Conservation (phyloP, 2,797 vertebrate genomes). For the Centropyge bicolor region DNA sequence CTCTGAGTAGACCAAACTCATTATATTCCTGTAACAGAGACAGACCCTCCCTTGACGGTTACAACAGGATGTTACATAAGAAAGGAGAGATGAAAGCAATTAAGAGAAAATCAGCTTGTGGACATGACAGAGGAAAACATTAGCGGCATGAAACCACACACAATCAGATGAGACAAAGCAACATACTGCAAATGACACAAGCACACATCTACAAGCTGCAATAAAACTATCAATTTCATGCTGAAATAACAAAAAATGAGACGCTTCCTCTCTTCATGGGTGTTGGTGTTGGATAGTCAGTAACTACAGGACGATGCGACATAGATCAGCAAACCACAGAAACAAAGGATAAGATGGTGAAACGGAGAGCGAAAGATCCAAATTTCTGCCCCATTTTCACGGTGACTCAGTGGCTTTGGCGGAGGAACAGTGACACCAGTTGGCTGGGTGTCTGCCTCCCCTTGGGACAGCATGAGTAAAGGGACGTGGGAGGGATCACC, state of each 20-base stretch:
- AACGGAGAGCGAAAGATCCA: constrained; percentile 27
- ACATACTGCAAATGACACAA: constrained; percentile 4
- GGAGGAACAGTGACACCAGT: constrained; percentile 71
- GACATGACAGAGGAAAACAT: constrained; percentile 19
- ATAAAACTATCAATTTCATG: not conserved
- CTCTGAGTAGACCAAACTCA: constrained; percentile 15
- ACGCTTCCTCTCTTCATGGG: constrained; percentile 3
- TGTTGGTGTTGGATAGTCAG: constrained; percentile 10
- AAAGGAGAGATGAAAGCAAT: constrained; percentile 10
- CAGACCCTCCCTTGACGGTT: not conserved
- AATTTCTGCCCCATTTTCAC: constrained; percentile 45
- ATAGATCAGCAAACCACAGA: constrained; percentile 22
- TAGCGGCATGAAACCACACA: constrained; percentile 12
- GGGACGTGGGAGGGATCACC: constrained; percentile 77
- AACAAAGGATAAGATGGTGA: constrained; percentile 37
- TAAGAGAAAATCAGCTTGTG: not conserved
- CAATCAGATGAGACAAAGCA: not conserved
- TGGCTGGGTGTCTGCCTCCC: constrained; percentile 75
- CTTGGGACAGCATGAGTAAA: constrained; percentile 77
- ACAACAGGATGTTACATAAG: constrained; percentile 20
- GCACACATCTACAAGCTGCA: not conserved
- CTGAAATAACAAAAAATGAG: constrained; percentile 25
- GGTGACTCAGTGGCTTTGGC: constrained; percentile 72
- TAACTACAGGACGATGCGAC: constrained; percentile 15
- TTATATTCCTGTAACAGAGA: constrained; percentile 14